Evolutionary conservation across 2,888 invertebrate genomes (phyloP).

Genomic region (Drosophila quinaria): DNA sequence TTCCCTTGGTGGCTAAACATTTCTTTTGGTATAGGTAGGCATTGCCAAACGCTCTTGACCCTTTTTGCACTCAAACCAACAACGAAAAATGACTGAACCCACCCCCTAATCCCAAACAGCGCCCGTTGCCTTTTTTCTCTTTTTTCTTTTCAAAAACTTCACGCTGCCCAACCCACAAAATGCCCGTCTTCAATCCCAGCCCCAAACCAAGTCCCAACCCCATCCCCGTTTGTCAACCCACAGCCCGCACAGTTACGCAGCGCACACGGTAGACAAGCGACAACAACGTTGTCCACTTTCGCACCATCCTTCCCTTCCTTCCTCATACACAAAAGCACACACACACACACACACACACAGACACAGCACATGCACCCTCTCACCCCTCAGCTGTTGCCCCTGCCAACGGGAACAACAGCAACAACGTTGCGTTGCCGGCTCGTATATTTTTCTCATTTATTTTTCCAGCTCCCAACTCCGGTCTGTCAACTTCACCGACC

Average conservation of each 20-base stretch:
- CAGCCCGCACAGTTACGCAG: conserved; percentile 33
- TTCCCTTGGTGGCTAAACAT: conserved; percentile 36
- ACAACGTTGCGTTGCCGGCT: conserved; percentile 78
- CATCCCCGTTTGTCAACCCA: background rate
- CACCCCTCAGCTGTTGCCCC: conserved; percentile 53
- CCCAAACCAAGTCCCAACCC: background rate
- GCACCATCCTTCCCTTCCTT: conserved; percentile 51
- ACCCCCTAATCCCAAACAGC: conserved; percentile 3
- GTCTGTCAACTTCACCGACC: conserved; percentile 49
- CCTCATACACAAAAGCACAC: conserved; percentile 12
- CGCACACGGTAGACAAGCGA: conserved; percentile 70
- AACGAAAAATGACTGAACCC: conserved; percentile 40
- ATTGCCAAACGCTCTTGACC: conserved; percentile 71
- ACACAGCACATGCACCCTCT: conserved; percentile 33
- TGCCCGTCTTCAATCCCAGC: background rate
- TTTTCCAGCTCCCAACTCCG: conserved; percentile 72
- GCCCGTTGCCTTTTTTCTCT: conserved; percentile 40
- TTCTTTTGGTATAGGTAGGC: conserved; percentile 61
- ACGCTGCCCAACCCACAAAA: conserved; percentile 55
- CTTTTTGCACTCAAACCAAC: conserved; percentile 68
- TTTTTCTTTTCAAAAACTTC: conserved; percentile 75
- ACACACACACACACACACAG: conserved; percentile 4
- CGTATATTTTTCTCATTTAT: conserved; percentile 82
- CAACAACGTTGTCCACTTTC: conserved; percentile 80
- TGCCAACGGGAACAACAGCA: conserved; percentile 68